Percentiles rank a stretch among this genome's conserved stretches.
phyloP scores from a whole-genome alignment of 2,797 vertebrate species.

The Prionace glauca region DNA sequence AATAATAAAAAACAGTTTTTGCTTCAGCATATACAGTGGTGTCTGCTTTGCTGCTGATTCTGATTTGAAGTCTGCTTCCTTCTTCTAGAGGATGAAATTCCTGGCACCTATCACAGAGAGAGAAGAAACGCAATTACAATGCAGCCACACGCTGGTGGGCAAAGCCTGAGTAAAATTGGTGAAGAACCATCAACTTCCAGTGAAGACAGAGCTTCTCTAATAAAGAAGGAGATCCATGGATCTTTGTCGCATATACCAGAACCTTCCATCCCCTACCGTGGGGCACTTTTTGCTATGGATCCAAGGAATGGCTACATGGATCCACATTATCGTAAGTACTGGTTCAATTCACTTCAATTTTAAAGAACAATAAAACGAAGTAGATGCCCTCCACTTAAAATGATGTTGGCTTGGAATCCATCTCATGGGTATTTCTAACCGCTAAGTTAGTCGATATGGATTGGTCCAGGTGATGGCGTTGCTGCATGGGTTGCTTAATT shows the following conservation, averaged over 20 bases:
- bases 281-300: constrained; percentile 89
- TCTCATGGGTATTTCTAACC: background rate
- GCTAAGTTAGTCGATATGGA: background rate
- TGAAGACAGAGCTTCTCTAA: constrained; percentile 82
- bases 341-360: background rate
- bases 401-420: background rate
- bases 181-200: constrained; percentile 94
- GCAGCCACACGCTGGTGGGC: constrained; percentile 65
- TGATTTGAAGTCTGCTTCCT: constrained; percentile 38
- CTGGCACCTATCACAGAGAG: constrained; percentile 84
- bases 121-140: constrained; percentile 85
- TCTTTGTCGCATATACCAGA: constrained; percentile 83
- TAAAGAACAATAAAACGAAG: background rate
- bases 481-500: background rate
- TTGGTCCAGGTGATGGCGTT: background rate
- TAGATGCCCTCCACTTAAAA: background rate
- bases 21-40: too few relatives aligned
- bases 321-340: constrained; percentile 80
- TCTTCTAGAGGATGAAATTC: constrained; percentile 82
- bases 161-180: constrained; percentile 68
- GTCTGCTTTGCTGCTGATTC: background rate
- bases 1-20: background rate
- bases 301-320: constrained; percentile 89
- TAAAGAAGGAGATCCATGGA: constrained; percentile 92
- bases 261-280: constrained; percentile 81